phyloP scores from a whole-genome alignment of 2,888 invertebrate species.

The Cheilosia urbana region DNA sequence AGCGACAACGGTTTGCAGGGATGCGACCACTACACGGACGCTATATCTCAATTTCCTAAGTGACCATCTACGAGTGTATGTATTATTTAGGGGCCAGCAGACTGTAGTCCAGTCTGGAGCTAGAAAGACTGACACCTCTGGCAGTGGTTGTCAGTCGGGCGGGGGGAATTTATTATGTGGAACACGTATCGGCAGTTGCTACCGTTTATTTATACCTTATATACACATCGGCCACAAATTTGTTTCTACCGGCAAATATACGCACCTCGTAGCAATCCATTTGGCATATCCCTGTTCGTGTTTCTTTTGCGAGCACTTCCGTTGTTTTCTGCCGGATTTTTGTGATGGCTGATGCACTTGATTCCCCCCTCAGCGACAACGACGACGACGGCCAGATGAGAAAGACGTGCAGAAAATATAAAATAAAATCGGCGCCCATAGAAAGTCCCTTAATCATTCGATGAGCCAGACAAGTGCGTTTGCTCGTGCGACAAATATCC shows the following conservation, averaged over 20 bases:
- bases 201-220: slow-evolving; percentile 49
- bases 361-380: not conserved
- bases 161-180: slow-evolving; percentile 57
- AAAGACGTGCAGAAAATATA: slow-evolving; percentile 66
- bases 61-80: slow-evolving; percentile 61
- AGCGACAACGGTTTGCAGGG: slow-evolving; percentile 60
- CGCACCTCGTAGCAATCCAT: slow-evolving; percentile 60
- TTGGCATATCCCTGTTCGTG: slow-evolving; percentile 31
- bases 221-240: slow-evolving; percentile 39
- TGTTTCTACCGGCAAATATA: slow-evolving; percentile 30
- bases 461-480: slow-evolving; percentile 73
- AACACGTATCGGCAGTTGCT: slow-evolving; percentile 63
- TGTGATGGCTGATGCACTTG: slow-evolving; percentile 50
- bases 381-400: slow-evolving; percentile 34
- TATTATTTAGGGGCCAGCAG: slow-evolving; percentile 62
- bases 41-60: slow-evolving; percentile 71
- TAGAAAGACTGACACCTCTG: slow-evolving; percentile 38
- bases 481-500: slow-evolving; percentile 72
- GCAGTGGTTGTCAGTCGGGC: slow-evolving; percentile 2
- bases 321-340: slow-evolving; percentile 39
- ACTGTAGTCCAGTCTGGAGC: not conserved
- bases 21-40: slow-evolving; percentile 2
- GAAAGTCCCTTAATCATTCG: slow-evolving; percentile 56
- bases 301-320: slow-evolving; percentile 23
- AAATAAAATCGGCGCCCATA: slow-evolving; percentile 39